A percentile compares a stretch with the other conserved stretches of the same genome.
Conservation (phyloP, 2,888 invertebrate species). For the Heteromurus nitidus region DNA sequence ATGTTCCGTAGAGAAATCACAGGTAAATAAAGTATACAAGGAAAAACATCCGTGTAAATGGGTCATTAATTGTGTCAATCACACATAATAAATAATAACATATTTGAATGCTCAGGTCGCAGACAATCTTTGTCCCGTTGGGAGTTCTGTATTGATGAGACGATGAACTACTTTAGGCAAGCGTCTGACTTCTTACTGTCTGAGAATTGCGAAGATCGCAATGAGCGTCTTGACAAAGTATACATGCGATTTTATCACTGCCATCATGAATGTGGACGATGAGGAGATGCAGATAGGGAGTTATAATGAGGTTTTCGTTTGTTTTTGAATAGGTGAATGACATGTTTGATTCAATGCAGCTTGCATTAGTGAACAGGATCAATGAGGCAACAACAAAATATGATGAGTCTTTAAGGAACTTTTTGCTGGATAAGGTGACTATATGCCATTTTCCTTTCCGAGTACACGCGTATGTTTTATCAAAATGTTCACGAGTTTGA, state of each 20-base stretch:
- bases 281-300: not conserved
- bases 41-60: too few species aligned
- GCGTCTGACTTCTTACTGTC: slow-evolving; percentile 77
- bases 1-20: slow-evolving; percentile 73
- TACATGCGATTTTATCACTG: not conserved
- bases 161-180: slow-evolving; percentile 77
- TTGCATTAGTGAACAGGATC: slow-evolving; percentile 73
- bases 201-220: slow-evolving; percentile 73
- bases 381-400: slow-evolving; percentile 72
- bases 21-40: too few species aligned
- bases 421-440: slow-evolving; percentile 76
- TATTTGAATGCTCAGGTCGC: slow-evolving; percentile 74
- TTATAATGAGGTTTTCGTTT: too few species aligned
- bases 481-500: not conserved
- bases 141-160: slow-evolving; percentile 78
- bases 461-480: too few species aligned
- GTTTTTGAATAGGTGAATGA: slow-evolving; percentile 74
- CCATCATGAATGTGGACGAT: not conserved
- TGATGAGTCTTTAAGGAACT: slow-evolving; percentile 73
- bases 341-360: slow-evolving; percentile 74
- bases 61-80: not conserved
- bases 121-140: slow-evolving; percentile 75
- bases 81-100: not conserved
- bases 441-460: not conserved
- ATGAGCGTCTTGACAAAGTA: slow-evolving; percentile 31